Percentiles rank a stretch among this genome's conserved stretches.
These are phyloP conservation scores for Acropora yongei DNA, from an alignment of 64 coral and sea anemone species.

Conservation along the genomic window DNA sequence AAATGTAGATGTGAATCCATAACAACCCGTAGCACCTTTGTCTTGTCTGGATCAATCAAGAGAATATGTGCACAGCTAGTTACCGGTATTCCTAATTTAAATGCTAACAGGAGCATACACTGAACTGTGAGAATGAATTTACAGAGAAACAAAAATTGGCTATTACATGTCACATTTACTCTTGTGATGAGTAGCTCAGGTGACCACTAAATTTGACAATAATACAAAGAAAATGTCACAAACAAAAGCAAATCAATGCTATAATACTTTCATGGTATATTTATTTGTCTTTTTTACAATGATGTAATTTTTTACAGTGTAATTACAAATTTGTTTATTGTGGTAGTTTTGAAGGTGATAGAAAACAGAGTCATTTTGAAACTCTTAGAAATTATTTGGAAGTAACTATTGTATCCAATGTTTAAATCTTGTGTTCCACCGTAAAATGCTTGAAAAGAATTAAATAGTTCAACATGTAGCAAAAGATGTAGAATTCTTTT, in stretches of 20 bases:
- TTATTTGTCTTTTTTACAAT: slow-evolving; percentile 52
- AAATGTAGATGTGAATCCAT: too few species aligned
- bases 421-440: not conserved
- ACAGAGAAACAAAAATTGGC: too few species aligned
- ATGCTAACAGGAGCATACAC: not conserved
- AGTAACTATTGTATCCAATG: not conserved
- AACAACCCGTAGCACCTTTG: too few species aligned
- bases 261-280: not conserved
- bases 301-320: not conserved
- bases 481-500: slow-evolving; percentile 13
- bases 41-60: too few species aligned
- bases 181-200: too few species aligned
- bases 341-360: not conserved
- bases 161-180: not conserved
- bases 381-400: not conserved
- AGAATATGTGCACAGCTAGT: too few species aligned
- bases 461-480: not conserved
- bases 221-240: not conserved
- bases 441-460: not conserved
- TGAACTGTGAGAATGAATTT: not conserved
- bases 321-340: slow-evolving; percentile 23
- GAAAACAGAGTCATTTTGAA: not conserved
- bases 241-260: not conserved
- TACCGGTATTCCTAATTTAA: too few species aligned
- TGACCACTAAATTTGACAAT: too few species aligned